Conservation (phyloP, 23 tunicate species). For the Oikopleura vanhoeffeni region DNA sequence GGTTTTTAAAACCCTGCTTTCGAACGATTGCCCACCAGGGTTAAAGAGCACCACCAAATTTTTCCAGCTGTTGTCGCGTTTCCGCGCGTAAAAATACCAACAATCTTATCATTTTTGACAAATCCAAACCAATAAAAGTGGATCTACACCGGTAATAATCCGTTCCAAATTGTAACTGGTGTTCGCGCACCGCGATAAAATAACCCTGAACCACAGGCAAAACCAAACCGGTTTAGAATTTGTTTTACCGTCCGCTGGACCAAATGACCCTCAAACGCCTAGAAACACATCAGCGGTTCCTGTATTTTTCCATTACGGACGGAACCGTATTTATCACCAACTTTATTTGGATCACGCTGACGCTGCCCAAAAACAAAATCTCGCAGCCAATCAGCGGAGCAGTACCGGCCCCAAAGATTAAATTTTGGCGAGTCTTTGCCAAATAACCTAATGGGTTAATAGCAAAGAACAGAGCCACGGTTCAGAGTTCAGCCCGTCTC, state of each 20-base stretch:
- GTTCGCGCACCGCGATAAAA: slow-evolving; percentile 44
- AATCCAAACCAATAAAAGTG: slow-evolving; percentile 53
- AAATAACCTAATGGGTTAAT: slow-evolving; percentile 31
- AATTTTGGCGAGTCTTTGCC: slow-evolving; percentile 46
- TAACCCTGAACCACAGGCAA: slow-evolving; percentile 41
- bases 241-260: slow-evolving; percentile 46
- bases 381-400: slow-evolving; percentile 44
- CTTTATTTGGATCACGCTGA: slow-evolving; percentile 52
- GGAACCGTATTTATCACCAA: slow-evolving; percentile 66
- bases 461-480: slow-evolving; percentile 70
- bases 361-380: slow-evolving; percentile 70
- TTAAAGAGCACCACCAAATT: slow-evolving; percentile 33
- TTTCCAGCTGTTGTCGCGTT: too few relatives aligned
- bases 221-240: slow-evolving; percentile 37
- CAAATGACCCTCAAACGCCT: slow-evolving; percentile 60
- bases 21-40: slow-evolving; percentile 29
- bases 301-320: slow-evolving; percentile 80
- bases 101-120: slow-evolving; percentile 37
- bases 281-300: slow-evolving; percentile 83
- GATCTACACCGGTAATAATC: slow-evolving; percentile 41
- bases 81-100: slow-evolving; percentile 48
- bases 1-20: too few relatives aligned
- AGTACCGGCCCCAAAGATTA: slow-evolving; percentile 78
- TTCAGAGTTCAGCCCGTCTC: slow-evolving; percentile 63
- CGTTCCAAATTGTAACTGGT: slow-evolving; percentile 29